A percentile compares a stretch with the other conserved stretches of the same genome.
Conservation (phyloP, 2,797 vertebrate species). For the Pipistrellus kuhlii region DNA sequence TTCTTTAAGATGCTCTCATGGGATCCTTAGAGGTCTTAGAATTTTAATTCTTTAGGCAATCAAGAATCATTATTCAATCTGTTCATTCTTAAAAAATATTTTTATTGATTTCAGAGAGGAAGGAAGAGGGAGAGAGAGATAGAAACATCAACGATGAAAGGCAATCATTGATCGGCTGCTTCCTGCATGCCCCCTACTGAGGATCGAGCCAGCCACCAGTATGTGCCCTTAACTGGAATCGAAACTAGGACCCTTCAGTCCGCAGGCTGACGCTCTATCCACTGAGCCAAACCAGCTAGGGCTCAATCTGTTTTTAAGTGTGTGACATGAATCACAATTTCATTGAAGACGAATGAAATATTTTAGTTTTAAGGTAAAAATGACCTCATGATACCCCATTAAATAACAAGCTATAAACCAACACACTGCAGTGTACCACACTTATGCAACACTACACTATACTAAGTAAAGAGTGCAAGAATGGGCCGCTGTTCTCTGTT, state of each 20-base stretch:
- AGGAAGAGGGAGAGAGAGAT: no score
- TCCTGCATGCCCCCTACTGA: no score
- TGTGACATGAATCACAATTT: constrained; percentile 15
- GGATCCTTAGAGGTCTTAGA: constrained; percentile 7
- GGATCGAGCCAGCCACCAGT: no score
- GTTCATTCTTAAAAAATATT: neutral
- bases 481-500: neutral
- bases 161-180: no score
- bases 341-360: constrained; percentile 27
- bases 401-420: neutral
- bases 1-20: constrained; percentile 37
- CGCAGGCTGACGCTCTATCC: no score
- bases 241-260: no score
- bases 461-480: constrained; percentile 3
- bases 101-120: no score
- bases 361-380: constrained; percentile 57
- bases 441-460: neutral
- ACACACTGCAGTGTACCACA: neutral
- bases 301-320: neutral
- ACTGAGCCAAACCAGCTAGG: no score
- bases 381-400: neutral
- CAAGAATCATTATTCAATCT: neutral
- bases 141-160: no score
- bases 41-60: neutral
- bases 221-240: no score